A percentile compares a stretch with the other conserved stretches of the same genome.
Conservation (phyloP, 2,888 invertebrate species). For the Siphlonurus alternatus region DNA sequence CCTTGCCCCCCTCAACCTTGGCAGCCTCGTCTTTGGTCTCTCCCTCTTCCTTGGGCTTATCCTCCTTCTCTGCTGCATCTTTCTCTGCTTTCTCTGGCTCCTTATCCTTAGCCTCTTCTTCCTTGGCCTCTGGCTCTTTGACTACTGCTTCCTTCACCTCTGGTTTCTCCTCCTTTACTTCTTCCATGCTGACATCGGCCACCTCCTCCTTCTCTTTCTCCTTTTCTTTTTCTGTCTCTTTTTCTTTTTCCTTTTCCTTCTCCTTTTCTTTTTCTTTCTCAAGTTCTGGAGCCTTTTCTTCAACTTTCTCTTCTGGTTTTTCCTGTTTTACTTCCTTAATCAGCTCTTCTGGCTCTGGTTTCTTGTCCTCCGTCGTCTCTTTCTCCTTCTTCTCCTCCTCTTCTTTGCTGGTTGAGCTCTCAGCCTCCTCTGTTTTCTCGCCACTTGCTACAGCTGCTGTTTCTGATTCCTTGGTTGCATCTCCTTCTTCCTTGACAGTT, state of each 20-base stretch:
- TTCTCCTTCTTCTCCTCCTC: constrained; percentile 17
- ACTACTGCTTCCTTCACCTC: constrained; percentile 13
- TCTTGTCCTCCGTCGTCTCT: constrained; percentile 17
- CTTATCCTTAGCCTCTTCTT: constrained; percentile 10
- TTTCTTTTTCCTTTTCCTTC: constrained; percentile 10
- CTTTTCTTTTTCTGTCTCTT: constrained; percentile 10
- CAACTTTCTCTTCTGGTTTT: constrained; percentile 17
- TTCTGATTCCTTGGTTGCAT: constrained; percentile 17
- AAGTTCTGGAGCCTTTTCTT: constrained; percentile 12
- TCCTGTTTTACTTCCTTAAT: constrained; percentile 19
- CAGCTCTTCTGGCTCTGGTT: constrained; percentile 11
- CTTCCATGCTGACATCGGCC: constrained; percentile 4
- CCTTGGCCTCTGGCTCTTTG: constrained; percentile 15
- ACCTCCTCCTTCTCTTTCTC: neutral
- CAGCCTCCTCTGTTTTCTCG: constrained; percentile 19
- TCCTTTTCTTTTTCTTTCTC: constrained; percentile 12
- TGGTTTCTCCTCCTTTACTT: constrained; percentile 17
- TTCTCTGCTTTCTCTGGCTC: constrained; percentile 9
- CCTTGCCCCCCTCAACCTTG: constrained; percentile 24
- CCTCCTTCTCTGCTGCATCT: constrained; percentile 6
- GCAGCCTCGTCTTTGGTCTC: constrained; percentile 11
- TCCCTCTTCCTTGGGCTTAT: constrained; percentile 6
- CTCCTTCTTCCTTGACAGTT: constrained; percentile 21
- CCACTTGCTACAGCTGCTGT: constrained; percentile 13
- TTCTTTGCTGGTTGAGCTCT: constrained; percentile 14